Conservation (phyloP, 2,113 vertebrate species). For the Polypterus senegalus region DNA sequence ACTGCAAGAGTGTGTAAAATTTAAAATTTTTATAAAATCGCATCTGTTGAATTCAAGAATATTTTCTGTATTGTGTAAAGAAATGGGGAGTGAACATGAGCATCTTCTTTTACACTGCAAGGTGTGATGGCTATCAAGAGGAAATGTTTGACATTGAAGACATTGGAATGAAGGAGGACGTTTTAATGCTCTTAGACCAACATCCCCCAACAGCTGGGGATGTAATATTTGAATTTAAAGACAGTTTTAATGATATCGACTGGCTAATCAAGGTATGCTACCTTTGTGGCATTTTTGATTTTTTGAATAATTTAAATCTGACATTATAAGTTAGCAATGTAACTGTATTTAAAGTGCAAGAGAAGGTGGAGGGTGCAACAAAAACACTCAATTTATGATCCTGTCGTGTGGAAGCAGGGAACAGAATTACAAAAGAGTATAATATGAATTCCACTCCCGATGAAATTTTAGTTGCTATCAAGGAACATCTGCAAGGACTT, state of each 20-base stretch:
- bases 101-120: constrained; percentile 30
- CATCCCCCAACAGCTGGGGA: constrained; percentile 27
- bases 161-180: no score
- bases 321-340: constrained; percentile 30
- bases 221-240: constrained; percentile 28
- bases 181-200: constrained; percentile 6
- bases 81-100: constrained; percentile 36
- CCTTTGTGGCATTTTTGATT: constrained; percentile 37
- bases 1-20: constrained; percentile 29
- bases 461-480: constrained; percentile 7
- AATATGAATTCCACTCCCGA: constrained; percentile 3
- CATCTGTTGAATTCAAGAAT: constrained; percentile 29
- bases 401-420: constrained; percentile 33
- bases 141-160: neutral
- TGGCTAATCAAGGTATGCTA: constrained; percentile 36
- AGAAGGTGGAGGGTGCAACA: constrained; percentile 22
- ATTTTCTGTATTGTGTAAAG: constrained; percentile 34
- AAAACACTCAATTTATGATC: constrained; percentile 35
- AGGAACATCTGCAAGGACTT: constrained; percentile 12
- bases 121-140: constrained; percentile 2
- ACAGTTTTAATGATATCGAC: constrained; percentile 28
- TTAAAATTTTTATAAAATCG: constrained; percentile 37
- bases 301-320: constrained; percentile 37
- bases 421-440: constrained; percentile 21
- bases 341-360: constrained; percentile 31